Conservation (phyloP, 2,888 invertebrate genomes). For the Mythimna albipuncta region DNA sequence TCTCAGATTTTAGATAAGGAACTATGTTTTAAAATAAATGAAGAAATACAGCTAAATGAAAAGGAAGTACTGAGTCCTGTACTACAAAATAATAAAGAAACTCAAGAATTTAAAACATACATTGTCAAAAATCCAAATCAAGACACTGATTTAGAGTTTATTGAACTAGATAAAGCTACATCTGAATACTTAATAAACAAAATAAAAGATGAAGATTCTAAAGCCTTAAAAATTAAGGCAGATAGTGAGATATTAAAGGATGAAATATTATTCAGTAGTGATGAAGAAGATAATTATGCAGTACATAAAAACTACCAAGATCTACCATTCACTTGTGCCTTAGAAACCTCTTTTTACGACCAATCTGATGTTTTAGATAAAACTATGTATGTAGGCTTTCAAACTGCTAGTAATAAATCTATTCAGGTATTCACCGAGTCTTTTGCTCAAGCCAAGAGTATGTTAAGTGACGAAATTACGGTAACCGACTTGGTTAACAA, state of each 20-base stretch:
- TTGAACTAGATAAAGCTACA: slow-evolving; percentile 39
- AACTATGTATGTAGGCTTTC: slow-evolving; percentile 85
- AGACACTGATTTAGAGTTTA: slow-evolving; percentile 42
- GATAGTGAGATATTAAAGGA: slow-evolving; percentile 71
- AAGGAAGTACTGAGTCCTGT: slow-evolving; percentile 61
- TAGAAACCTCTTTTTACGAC: slow-evolving; percentile 78
- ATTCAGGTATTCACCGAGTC: slow-evolving; percentile 80
- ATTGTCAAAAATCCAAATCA: slow-evolving; percentile 10
- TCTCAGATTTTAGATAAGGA: slow-evolving; percentile 79
- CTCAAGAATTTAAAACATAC: slow-evolving; percentile 18
- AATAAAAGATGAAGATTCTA: slow-evolving; percentile 18
- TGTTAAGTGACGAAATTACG: slow-evolving; percentile 70
- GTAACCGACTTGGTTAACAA: slow-evolving; percentile 73
- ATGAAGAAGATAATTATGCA: slow-evolving; percentile 78
- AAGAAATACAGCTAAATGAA: slow-evolving; percentile 53
- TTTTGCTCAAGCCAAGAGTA: slow-evolving; percentile 77
- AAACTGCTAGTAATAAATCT: slow-evolving; percentile 84
- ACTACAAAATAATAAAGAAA: slow-evolving; percentile 53
- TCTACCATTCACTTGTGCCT: slow-evolving; percentile 80
- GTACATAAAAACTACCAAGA: slow-evolving; percentile 70
- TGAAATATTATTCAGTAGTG: slow-evolving; percentile 85
- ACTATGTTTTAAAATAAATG: slow-evolving; percentile 68
- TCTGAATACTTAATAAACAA: slow-evolving; percentile 32
- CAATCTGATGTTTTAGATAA: slow-evolving; percentile 74
- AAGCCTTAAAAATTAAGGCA: slow-evolving; percentile 7